These are phyloP conservation scores for Cyrtonyx montezumae DNA, from an alignment of 2,113 vertebrate species.

Conservation along the genomic window DNA sequence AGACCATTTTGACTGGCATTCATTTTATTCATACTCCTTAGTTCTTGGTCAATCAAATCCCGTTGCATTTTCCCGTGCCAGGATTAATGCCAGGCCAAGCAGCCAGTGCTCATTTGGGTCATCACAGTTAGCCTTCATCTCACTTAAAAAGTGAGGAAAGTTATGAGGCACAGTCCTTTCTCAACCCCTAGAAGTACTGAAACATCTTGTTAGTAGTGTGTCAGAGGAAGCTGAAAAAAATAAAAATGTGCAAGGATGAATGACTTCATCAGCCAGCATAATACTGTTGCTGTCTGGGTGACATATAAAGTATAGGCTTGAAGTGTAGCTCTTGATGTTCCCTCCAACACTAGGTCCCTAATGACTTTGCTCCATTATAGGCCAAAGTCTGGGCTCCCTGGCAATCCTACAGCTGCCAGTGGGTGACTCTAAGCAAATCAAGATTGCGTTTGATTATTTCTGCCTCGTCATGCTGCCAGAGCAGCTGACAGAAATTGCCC, in stretches of 20 bases:
- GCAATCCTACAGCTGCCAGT: not conserved
- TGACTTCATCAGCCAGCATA: not conserved
- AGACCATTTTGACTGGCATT: not conserved
- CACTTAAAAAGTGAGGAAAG: not conserved
- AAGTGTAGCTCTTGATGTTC: not conserved
- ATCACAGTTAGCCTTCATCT: not conserved
- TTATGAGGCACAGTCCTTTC: not conserved
- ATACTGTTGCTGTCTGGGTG: not conserved
- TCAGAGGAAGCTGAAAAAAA: not conserved
- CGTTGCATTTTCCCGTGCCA: not conserved
- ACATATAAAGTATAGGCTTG: not conserved
- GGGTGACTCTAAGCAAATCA: not conserved
- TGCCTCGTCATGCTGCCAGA: not conserved
- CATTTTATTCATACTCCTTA: constrained; percentile 19
- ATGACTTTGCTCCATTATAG: not conserved
- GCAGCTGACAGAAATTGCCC: not conserved
- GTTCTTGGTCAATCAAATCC: not conserved
- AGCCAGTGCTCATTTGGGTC: not conserved
- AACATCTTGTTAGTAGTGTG: not conserved
- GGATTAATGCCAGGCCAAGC: not conserved
- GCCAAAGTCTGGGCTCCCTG: not conserved
- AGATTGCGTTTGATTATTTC: not conserved
- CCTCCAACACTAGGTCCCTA: not conserved
- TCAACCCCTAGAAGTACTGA: not conserved
- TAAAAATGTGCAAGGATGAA: not conserved